A percentile compares a stretch with the other conserved stretches of the same genome.
Conservation (phyloP, 2,113 vertebrate species). For the Zosterops borbonicus region DNA sequence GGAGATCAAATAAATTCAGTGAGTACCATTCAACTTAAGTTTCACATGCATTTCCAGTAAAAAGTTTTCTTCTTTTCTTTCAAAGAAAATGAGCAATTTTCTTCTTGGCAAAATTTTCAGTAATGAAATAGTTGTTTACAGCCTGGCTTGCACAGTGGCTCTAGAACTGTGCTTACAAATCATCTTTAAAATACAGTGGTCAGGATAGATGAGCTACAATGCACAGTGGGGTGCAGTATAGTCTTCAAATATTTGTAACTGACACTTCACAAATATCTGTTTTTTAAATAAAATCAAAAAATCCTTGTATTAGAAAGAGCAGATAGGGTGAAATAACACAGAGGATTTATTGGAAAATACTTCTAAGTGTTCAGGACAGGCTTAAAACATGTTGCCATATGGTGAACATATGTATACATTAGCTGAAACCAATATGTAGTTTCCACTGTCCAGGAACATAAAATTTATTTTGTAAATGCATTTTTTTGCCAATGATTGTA, state of each 20-base stretch:
- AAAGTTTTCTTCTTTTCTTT: neutral
- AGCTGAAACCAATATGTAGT: neutral
- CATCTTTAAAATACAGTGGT: neutral
- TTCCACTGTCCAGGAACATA: neutral
- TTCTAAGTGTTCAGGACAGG: neutral
- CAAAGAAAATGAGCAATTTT: neutral
- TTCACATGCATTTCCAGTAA: neutral
- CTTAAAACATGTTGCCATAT: neutral
- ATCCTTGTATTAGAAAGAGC: neutral
- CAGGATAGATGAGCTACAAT: neutral
- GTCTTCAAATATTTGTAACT: neutral
- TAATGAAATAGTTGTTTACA: neutral
- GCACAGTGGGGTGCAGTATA: neutral
- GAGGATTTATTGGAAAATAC: neutral
- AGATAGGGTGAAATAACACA: neutral
- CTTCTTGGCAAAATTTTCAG: neutral
- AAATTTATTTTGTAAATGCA: neutral
- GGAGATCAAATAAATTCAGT: neutral
- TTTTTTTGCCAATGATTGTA: neutral
- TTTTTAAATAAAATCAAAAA: neutral
- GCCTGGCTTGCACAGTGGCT: neutral
- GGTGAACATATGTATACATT: neutral
- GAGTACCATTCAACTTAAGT: neutral
- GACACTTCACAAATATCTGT: neutral
- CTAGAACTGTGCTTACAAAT: neutral